Conservation (phyloP, 1,140 invertebrate genomes). For the Maniola jurtina region DNA sequence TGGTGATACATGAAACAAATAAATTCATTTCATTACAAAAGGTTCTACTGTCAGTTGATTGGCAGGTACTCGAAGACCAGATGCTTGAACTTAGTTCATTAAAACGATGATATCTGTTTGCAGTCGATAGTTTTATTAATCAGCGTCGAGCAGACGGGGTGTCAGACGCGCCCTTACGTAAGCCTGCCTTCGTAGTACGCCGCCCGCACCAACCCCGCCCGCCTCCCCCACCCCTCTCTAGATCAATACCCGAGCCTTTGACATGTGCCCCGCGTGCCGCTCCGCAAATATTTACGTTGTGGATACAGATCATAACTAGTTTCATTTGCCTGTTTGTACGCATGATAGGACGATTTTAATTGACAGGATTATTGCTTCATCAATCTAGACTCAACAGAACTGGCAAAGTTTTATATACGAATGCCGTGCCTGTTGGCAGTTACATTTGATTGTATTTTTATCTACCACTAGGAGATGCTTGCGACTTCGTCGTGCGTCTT, state of each 20-base stretch:
- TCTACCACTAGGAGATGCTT: background rate
- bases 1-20: too few relatives aligned
- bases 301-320: constrained; percentile 76
- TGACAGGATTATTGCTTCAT: constrained; percentile 45
- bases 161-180: constrained; percentile 75
- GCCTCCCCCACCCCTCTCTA: constrained; percentile 48
- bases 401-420: background rate
- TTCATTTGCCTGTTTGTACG: constrained; percentile 60
- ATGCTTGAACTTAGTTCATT: constrained; percentile 44
- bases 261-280: constrained; percentile 72
- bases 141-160: constrained; percentile 66
- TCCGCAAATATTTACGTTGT: constrained; percentile 77
- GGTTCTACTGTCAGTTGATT: background rate
- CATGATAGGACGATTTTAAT: constrained; percentile 48
- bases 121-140: constrained; percentile 72
- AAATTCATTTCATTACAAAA: too few relatives aligned
- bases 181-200: constrained; percentile 71
- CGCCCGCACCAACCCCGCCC: constrained; percentile 31
- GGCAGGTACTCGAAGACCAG: background rate
- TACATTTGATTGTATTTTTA: background rate
- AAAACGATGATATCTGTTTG: constrained; percentile 56
- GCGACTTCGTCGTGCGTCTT: too few relatives aligned
- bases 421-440: background rate
- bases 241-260: constrained; percentile 78
- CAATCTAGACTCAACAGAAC: constrained; percentile 30